These are phyloP conservation scores for Entelurus aequoreus DNA, from an alignment of 2,113 vertebrate species.

Conservation along the genomic window DNA sequence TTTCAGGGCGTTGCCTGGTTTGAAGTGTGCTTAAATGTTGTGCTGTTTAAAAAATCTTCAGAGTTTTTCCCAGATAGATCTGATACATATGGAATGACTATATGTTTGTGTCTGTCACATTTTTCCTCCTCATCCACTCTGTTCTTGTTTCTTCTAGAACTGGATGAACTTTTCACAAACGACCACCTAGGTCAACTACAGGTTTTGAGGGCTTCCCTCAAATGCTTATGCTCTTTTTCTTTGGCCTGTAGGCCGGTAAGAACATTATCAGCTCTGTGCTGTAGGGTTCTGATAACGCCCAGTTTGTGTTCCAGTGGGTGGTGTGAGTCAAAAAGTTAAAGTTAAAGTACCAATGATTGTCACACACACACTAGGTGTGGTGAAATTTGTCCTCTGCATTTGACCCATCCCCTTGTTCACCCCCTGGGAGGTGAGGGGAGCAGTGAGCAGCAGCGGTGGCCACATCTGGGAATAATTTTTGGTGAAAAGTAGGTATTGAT, in stretches of 20 bases:
- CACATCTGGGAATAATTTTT: no score
- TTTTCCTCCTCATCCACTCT: background rate
- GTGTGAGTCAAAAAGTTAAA: background rate
- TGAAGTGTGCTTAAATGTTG: background rate
- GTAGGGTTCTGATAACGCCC: background rate
- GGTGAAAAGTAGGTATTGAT: no score
- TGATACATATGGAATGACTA: background rate
- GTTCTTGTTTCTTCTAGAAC: background rate
- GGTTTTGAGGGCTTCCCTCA: background rate
- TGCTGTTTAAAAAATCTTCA: background rate
- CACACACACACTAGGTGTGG: no score
- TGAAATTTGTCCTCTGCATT: no score
- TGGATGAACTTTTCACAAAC: background rate
- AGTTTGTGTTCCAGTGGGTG: background rate
- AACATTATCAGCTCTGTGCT: constrained; percentile 19
- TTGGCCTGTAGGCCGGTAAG: background rate
- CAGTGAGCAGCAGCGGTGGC: no score
- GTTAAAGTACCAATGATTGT: no score
- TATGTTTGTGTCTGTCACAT: background rate
- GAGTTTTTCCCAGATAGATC: background rate
- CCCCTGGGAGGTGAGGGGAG: no score
- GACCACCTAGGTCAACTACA: background rate
- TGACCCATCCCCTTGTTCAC: no score
- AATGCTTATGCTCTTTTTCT: background rate
- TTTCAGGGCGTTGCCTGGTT: no score